Conservation (phyloP, 2,888 invertebrate species). For the Heteropelma amictum region DNA sequence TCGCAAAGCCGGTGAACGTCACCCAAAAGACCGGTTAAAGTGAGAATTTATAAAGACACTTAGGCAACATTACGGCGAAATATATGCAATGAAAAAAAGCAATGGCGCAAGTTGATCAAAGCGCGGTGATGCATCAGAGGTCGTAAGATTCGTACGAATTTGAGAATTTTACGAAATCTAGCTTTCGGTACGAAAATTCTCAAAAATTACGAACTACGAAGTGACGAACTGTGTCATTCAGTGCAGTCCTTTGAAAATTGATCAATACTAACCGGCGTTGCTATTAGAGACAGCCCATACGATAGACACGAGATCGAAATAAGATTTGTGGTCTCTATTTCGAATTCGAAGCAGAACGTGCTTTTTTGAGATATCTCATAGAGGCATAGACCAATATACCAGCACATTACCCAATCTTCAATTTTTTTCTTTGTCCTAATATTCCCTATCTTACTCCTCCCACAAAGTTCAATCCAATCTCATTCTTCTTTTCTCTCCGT, state of each 20-base stretch:
- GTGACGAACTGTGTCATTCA: not conserved
- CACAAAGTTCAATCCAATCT: constrained; percentile 30
- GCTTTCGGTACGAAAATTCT: too few relatives aligned
- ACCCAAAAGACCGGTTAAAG: constrained; percentile 53
- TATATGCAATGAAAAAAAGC: not conserved
- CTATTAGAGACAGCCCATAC: too few relatives aligned
- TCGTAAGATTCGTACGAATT: not conserved
- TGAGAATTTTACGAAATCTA: too few relatives aligned
- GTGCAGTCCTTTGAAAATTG: not conserved
- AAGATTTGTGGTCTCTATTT: not conserved
- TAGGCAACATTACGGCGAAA: constrained; percentile 8
- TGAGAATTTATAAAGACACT: constrained; percentile 38
- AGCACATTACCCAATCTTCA: constrained; percentile 5
- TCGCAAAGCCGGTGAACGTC: constrained; percentile 41
- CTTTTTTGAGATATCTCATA: constrained; percentile 9
- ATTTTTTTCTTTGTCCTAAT: constrained; percentile 36
- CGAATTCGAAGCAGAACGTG: not conserved
- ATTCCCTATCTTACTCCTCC: constrained; percentile 27
- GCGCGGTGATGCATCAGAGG: not conserved
- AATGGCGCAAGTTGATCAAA: constrained; percentile 8
- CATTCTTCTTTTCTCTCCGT: constrained; percentile 27
- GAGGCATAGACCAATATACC: not conserved
- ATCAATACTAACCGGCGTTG: not conserved
- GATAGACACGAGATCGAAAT: not conserved
- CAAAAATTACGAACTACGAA: not conserved